phyloP scores from a whole-genome alignment of 37 sponge, comb jelly and placozoan genomes.

The Spongilla lacustris region DNA sequence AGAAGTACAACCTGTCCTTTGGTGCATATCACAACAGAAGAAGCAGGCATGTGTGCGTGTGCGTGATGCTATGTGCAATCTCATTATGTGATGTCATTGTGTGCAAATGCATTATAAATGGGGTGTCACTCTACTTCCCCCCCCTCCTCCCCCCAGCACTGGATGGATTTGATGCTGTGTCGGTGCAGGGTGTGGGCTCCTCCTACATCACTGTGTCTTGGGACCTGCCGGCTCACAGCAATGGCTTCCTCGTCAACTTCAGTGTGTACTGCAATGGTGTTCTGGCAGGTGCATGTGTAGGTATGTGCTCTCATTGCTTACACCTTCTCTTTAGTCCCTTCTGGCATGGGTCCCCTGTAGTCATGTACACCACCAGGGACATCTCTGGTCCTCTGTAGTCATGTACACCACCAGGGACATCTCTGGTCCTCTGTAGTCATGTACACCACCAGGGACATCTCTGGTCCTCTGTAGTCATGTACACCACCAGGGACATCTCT shows the following conservation, averaged over 20 bases:
- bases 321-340: slow-evolving; percentile 62
- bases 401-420: too few relatives aligned
- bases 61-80: too few relatives aligned
- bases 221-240: slow-evolving; percentile 58
- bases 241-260: slow-evolving; percentile 66
- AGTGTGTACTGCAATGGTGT: slow-evolving; percentile 28
- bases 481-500: too few relatives aligned
- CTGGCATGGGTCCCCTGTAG: slow-evolving; percentile 48
- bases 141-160: slow-evolving; percentile 32
- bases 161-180: slow-evolving; percentile 45
- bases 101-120: too few relatives aligned
- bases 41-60: slow-evolving; percentile 35
- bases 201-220: slow-evolving; percentile 42
- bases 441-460: too few relatives aligned
- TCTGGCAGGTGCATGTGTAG: not conserved
- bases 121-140: too few relatives aligned
- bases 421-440: too few relatives aligned
- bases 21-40: slow-evolving; percentile 65
- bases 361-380: slow-evolving; percentile 17
- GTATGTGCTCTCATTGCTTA: not conserved
- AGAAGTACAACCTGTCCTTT: slow-evolving; percentile 39
- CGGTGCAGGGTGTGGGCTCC: slow-evolving; percentile 2
- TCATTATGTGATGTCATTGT: not conserved
- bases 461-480: too few relatives aligned
- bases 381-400: too few relatives aligned